phyloP scores from a whole-genome alignment of 2,797 vertebrate genomes.

The Apogon hyalosoma region DNA sequence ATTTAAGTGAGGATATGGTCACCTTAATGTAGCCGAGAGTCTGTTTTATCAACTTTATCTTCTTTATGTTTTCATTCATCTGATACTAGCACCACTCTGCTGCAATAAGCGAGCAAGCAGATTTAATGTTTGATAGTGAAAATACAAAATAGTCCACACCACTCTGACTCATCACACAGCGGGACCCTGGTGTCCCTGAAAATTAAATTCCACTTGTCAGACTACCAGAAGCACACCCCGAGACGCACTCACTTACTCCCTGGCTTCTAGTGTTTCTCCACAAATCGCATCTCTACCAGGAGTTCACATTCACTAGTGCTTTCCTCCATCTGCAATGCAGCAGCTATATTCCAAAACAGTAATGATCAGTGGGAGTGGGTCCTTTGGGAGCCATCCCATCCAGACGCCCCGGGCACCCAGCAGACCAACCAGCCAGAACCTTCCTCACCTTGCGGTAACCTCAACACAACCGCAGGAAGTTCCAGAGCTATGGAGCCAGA shows the following conservation, averaged over 20 bases:
- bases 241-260: constrained; percentile 20
- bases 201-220: constrained; percentile 44
- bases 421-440: constrained; percentile 48
- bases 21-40: no score
- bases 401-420: constrained; percentile 48
- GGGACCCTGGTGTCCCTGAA: constrained; percentile 57
- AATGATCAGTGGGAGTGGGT: constrained; percentile 61
- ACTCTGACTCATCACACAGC: constrained; percentile 9
- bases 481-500: constrained; percentile 23
- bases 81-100: background rate
- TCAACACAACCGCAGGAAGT: constrained; percentile 37
- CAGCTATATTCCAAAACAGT: constrained; percentile 72
- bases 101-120: constrained; percentile 15
- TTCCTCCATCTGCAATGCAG: constrained; percentile 76
- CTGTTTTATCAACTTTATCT: no score
- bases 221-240: constrained; percentile 20
- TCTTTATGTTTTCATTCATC: no score
- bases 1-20: no score
- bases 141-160: constrained; percentile 22
- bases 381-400: constrained; percentile 60
- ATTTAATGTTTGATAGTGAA: constrained; percentile 36
- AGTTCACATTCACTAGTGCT: constrained; percentile 67
- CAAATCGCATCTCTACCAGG: constrained; percentile 38
- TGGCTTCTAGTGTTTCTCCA: constrained; percentile 23
- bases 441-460: constrained; percentile 50